These are phyloP conservation scores for Gobionotothen gibberifrons DNA, from an alignment of 2,797 vertebrate species.

Conservation along the genomic window DNA sequence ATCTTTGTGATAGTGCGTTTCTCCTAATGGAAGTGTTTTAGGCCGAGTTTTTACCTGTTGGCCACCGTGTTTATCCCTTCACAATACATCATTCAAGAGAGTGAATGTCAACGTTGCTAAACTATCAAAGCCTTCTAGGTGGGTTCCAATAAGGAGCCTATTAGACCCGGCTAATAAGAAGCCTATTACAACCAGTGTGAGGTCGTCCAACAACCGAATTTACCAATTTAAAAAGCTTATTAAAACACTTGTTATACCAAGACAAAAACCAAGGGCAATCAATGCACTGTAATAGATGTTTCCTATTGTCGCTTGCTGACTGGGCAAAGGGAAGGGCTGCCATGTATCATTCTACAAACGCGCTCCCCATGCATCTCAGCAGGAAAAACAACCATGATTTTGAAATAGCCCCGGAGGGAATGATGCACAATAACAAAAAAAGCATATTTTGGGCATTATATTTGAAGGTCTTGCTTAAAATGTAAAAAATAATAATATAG, in stretches of 20 bases:
- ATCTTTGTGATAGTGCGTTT: no score
- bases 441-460: slow-evolving; percentile 31
- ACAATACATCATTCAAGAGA: not conserved
- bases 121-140: not conserved
- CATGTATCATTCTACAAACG: slow-evolving; percentile 56
- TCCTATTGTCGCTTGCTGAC: slow-evolving; percentile 12
- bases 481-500: slow-evolving; percentile 23
- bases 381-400: slow-evolving; percentile 57
- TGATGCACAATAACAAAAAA: slow-evolving; percentile 22
- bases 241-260: not conserved
- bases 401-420: slow-evolving; percentile 36
- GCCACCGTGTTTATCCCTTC: not conserved
- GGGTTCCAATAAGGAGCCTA: not conserved
- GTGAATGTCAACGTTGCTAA: not conserved
- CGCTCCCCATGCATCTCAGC: slow-evolving; percentile 42
- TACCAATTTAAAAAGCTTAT: slow-evolving; percentile 6
- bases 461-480: slow-evolving; percentile 27
- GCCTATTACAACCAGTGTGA: not conserved
- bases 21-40: no score
- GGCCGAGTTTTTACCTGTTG: no score
- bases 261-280: not conserved
- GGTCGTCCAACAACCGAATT: not conserved
- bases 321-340: slow-evolving; percentile 18
- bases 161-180: not conserved
- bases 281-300: slow-evolving; percentile 11